Base-by-base conservation (phyloP, 2,113 vertebrate species). In the Lampris megalopsis region DNA sequence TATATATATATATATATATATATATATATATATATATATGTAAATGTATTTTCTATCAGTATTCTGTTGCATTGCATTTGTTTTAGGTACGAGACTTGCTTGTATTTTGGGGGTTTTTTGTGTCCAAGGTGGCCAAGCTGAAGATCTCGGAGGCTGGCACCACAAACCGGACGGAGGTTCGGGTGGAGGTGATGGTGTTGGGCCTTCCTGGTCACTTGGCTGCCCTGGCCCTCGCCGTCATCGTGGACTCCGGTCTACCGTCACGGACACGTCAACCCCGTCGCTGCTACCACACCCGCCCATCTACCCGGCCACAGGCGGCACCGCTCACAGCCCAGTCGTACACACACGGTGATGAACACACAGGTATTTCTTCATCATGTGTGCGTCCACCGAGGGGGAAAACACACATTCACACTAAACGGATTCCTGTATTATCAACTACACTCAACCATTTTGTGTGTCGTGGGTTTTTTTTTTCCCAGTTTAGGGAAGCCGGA, bases 341-440 rank as follows among this genome's bases (percentile, higher is more conserved):
- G 91, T 94, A 52, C 92, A 82, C 24, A 90, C 95, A 65, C 94
- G 24, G 24, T 93, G 82, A 95, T 92, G 90, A 94, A 94, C 81
- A 87, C 89, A 86, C 93, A 92, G 88, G 92, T 94, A 77, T 84
- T 76, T 24, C 13, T 49, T 56, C 24, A 52, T 58, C 1, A 2
- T 2, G 37, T 40, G 10, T 13, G 5, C 1, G n/a, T 6, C 43
- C 61, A 43, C 13, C 24, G 24, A 24, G 24, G 24, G 45, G 11
- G n/a, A 11, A 64, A 42, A 47, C 43, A 48, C 57, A 60, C 43
- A 60, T 37, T n/a, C 36, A 60, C 57, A 60, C 36, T n/a, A 6
- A 38, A 4, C n/a, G 8, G 24, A 24, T 24, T 24, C 24, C 24
- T 24, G 24, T 24, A 24, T 24, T 24, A 24, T 24, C 24, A 24